Evolutionary conservation across 2,797 vertebrate genomes (phyloP), one percentile per base, ranked within the genome.

Genomic region (Pangasius larnaudii): DNA sequence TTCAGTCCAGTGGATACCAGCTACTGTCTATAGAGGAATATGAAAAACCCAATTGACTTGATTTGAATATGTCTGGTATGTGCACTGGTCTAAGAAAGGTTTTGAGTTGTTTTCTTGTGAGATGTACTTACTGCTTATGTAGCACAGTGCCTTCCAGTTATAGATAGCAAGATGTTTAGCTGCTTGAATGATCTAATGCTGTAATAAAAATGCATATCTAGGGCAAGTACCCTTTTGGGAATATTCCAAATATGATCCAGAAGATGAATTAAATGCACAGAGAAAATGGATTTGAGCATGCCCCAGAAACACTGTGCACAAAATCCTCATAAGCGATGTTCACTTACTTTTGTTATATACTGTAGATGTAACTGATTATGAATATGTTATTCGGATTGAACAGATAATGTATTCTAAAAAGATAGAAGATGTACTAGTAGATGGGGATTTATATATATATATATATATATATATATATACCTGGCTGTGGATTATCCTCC

Each of bases 161-260:
- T 30, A 77, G 24, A 46, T 27, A 75, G 42, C 24, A 51, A 75
- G 49, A 77, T 30, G 46, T 53, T 77, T 30, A 77, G 49, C 49
- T 77, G 74, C 49, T 53, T 77, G 13, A 30, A n/a, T 81, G 59
- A 69, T 69, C 59, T 59, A 22, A 59, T 33, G 1, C 51, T 61
- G 65, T 36, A 49, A 74, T 58, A 22, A 42, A 33, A 82, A 83
- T 74, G n/a, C 39, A 82, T 81, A 80, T 86, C 61, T 56, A 69
- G 65, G 65, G 63, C 71, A 75, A 46, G 51, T 61, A 49, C 63
- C 27, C 77, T 58, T 58, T 9, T 65, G 74, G 80, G 78, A 82
- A 59, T 72, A 49, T 82, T 51, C 27, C 39, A 86, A 51, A 71
- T n/a, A 51, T 24, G 16, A 51, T 61, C 71, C 72, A 22, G 6